Base-by-base conservation (phyloP, 2,888 invertebrate species). In the Tetragonisca angustula region DNA sequence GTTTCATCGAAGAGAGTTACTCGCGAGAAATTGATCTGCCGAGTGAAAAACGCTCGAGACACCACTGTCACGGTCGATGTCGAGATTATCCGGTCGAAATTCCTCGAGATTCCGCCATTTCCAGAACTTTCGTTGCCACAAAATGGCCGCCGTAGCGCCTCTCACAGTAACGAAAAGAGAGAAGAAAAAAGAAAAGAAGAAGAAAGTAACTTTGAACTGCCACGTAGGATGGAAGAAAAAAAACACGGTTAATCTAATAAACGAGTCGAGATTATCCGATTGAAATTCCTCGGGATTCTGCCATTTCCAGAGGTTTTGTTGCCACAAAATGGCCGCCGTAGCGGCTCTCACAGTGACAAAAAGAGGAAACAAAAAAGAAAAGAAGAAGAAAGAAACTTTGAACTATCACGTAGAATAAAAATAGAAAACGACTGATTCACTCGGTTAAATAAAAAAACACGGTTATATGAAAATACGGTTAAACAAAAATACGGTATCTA, bases 1-100 rank as follows among this genome's bases (percentile, higher is more conserved):
- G 71, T 85, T 85, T 84, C 85, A 85, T 56, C 75, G 71, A 84
- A 84, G 85, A 84, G 85, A 85, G 85, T 81, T 85, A 72, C 75
- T 78, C 49, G 77, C 85, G 61, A 74, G 85, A 84, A 84, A 85
- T 81, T 81, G 85, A 85, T 75, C 76, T 52, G 73, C 65, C 56
- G 27, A 27, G 21, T 54, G 61, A 81, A 83, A 75, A 77, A 79
- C 72, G 54, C 50, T 15, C n/a, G 50, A 68, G 64, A 67, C 62
- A 69, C 61, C 59, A 50, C 62, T 76, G 56, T 59, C 69, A 32
- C 61, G 76, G 32, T 32, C 59, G 62, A 59, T 27, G 56, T 27
- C 69, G 56, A 59, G 81, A 83, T 81, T 74, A 24, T 50, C 32
- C 13, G n/a, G 36, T 61, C 24, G 52, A 72, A 65, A 61, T 61